Conservation (phyloP, 2,797 vertebrate species). For the Protonibea diacanthus region DNA sequence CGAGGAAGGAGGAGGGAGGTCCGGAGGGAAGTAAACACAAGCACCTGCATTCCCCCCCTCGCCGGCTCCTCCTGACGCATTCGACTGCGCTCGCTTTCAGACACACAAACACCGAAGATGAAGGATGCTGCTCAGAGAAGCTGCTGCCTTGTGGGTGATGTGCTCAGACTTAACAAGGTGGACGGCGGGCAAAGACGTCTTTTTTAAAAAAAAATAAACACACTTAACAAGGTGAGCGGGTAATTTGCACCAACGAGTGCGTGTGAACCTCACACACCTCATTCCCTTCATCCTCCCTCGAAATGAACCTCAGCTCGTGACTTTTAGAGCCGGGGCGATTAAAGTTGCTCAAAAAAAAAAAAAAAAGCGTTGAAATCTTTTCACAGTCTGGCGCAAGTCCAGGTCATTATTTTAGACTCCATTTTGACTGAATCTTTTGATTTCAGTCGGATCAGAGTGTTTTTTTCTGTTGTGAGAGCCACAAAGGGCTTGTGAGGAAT, state of each 20-base stretch:
- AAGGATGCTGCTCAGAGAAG: constrained; percentile 49
- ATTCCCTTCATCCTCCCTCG: neutral
- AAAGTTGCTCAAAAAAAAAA: neutral
- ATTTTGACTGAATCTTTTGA: constrained; percentile 40
- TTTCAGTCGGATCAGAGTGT: constrained; percentile 38
- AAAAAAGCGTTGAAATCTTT: neutral
- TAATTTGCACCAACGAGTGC: constrained; percentile 44
- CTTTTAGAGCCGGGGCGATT: neutral
- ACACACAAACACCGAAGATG: constrained; percentile 40
- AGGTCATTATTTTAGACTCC: constrained; percentile 57
- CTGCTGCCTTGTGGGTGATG: constrained; percentile 36
- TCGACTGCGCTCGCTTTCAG: constrained; percentile 53
- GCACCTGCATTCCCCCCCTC: constrained; percentile 72
- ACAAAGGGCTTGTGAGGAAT: constrained; percentile 34
- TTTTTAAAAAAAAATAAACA: constrained; percentile 16
- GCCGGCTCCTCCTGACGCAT: constrained; percentile 46
- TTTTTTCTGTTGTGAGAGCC: constrained; percentile 27
- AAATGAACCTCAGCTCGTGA: constrained; percentile 23
- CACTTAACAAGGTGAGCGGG: constrained; percentile 42
- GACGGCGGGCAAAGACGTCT: neutral
- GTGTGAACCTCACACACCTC: constrained; percentile 2
- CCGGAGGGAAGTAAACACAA: constrained; percentile 74
- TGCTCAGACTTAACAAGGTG: constrained; percentile 55
- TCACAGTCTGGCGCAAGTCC: constrained; percentile 13
- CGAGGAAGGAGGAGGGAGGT: constrained; percentile 47